Conservation (phyloP, 2,888 invertebrate species). For the Drosophila infuscata region DNA sequence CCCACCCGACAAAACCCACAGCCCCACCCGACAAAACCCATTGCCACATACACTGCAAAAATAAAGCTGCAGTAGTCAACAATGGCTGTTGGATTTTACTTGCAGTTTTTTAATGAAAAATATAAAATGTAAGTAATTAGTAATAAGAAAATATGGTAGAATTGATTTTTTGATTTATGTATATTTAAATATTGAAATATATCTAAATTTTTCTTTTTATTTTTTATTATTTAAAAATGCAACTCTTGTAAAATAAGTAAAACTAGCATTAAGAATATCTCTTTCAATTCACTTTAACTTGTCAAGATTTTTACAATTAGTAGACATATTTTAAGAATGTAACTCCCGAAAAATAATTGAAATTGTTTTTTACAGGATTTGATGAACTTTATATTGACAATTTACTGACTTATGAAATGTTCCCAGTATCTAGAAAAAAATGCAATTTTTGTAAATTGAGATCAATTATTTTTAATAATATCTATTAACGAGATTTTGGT, state of each 20-base stretch:
- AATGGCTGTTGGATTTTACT: neutral
- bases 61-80: constrained; percentile 1
- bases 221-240: neutral
- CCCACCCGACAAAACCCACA: constrained; percentile 19
- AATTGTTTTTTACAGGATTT: neutral
- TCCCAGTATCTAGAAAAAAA: too few relatives aligned
- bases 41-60: constrained; percentile 29
- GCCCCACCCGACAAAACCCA: constrained; percentile 17
- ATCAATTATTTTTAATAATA: neutral
- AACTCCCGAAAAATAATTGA: neutral
- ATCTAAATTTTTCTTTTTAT: too few relatives aligned
- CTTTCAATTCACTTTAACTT: neutral
- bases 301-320: neutral
- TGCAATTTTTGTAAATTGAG: neutral
- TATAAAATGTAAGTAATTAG: neutral
- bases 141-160: accelerated
- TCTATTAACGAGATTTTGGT: neutral
- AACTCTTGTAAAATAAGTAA: accelerated
- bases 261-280: too few relatives aligned
- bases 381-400: neutral
- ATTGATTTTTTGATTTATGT: neutral
- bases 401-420: too few relatives aligned
- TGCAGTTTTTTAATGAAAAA: neutral
- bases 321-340: neutral
- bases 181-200: neutral